Evolutionary conservation across 2,113 vertebrate species (phyloP), one percentile per base, ranked within the genome.

Genomic region (Psettodes erumei): DNA sequence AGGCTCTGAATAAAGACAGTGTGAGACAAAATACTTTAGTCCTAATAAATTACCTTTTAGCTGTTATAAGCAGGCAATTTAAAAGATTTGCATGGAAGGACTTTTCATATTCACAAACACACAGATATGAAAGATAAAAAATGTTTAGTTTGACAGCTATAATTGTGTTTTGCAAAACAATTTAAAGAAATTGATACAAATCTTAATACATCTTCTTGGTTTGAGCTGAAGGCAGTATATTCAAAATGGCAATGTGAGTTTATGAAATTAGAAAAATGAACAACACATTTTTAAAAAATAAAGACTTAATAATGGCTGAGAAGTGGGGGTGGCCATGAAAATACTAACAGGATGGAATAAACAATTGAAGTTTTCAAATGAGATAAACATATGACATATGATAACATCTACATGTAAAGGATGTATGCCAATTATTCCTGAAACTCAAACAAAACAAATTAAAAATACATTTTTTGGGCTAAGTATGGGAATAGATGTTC

Each of bases 401-500:
- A 58, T 50, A 47, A 67, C 45, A 73, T 64, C 28, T 33, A 3
- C n/a, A n/a, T 69, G 54, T 63, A 38, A 79, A 23, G 73, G 83
- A 68, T 19, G 2, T 61, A 61, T 63, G 74, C 56, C 70, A 83
- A 70, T 77, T 79, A 10, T 68, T 13, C 61, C 28, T 74, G 30
- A 75, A 83, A 61, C 38, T 28, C 43, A 40, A n/a, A 30, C 50
- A 56, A 72, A 38, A 18, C 23, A 50, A 67, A 79, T 71, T 30
- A 25, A 72, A 73, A 67, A 63, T 70, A 19, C 27, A 32, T 79
- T 51, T 69, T 37, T 71, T 78, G n/a, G 25, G 51, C 64, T 81
- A 62, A 86, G 86, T 82, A 69, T 51, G 54, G 79, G 67, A 75
- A 56, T 77, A 68, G 37, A 83, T 77, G 76, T 85, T 87, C 88